phyloP scores from a whole-genome alignment of 2,888 invertebrate species.

The Holacanthella duospinosa region DNA sequence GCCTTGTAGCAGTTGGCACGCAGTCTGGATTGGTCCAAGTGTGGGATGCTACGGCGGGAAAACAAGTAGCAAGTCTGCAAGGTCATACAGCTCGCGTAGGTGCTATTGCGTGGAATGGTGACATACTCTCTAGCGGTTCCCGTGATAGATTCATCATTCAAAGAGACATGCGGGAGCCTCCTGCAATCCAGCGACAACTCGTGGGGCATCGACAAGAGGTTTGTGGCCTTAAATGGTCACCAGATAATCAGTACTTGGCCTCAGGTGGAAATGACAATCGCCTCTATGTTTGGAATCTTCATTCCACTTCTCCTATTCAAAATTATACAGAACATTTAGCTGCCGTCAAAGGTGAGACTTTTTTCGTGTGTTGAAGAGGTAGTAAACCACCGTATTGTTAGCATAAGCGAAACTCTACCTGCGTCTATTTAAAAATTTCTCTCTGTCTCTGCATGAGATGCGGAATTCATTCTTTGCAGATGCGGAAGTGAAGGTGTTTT shows the following conservation, averaged over 20 bases:
- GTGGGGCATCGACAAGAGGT: conserved; percentile 86
- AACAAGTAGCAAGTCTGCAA: conserved; percentile 72
- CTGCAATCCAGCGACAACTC: conserved; percentile 65
- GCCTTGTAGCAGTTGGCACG: conserved; percentile 93
- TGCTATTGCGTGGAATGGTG: conserved; percentile 95
- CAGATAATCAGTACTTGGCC: conserved; percentile 91
- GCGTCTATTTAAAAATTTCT: background rate
- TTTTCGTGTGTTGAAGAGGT: too few species aligned
- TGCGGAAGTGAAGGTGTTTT: too few species aligned
- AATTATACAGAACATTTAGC: conserved; percentile 94
- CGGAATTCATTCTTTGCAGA: background rate
- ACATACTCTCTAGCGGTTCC: conserved; percentile 88
- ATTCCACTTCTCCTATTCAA: conserved; percentile 78
- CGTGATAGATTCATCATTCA: conserved; percentile 87
- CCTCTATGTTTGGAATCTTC: conserved; percentile 82
- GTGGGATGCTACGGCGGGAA: conserved; percentile 92
- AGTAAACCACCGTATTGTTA: too few species aligned
- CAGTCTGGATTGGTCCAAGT: conserved; percentile 94
- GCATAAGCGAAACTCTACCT: too few species aligned
- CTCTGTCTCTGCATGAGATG: background rate
- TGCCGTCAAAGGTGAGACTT: conserved; percentile 70
- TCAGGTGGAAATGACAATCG: conserved; percentile 98
- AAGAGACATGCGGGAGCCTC: conserved; percentile 79
- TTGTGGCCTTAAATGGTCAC: conserved; percentile 97
- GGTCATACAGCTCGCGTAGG: conserved; percentile 88